A percentile compares a stretch with the other conserved stretches of the same genome.
These are phyloP conservation scores for Pseudocheirus occidentalis DNA, from an alignment of 2,797 vertebrate genomes.

Conservation along the genomic window DNA sequence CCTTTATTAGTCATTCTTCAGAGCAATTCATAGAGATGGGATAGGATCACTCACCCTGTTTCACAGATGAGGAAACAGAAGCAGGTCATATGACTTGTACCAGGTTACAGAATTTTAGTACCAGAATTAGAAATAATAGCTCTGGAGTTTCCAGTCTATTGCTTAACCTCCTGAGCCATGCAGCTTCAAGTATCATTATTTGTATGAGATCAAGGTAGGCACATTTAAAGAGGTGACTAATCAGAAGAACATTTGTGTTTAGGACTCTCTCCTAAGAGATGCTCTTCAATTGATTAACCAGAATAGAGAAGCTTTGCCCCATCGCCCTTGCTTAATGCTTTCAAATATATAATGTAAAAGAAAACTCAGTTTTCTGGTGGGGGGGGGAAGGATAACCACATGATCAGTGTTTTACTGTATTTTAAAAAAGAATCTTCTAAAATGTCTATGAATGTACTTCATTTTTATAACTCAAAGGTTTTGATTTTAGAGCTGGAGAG, in stretches of 20 bases:
- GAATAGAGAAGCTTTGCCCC: background rate
- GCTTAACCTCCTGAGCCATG: slow-evolving; percentile 26
- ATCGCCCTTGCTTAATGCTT: slow-evolving; percentile 36
- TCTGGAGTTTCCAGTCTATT: slow-evolving; percentile 5
- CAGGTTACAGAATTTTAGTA: slow-evolving; percentile 40
- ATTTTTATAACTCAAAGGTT: slow-evolving; percentile 47
- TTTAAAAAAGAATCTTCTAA: slow-evolving; percentile 28
- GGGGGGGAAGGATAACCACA: background rate
- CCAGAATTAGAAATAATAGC: slow-evolving; percentile 33
- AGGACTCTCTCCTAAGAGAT: slow-evolving; percentile 8
- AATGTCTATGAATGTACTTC: slow-evolving; percentile 53
- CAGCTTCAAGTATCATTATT: slow-evolving; percentile 19
- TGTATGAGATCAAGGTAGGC: slow-evolving; percentile 41
- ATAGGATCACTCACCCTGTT: background rate
- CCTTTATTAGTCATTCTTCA: slow-evolving; percentile 34
- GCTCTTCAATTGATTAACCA: slow-evolving; percentile 18
- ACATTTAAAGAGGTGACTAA: slow-evolving; percentile 44
- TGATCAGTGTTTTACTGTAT: slow-evolving; percentile 17
- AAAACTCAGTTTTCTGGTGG: slow-evolving; percentile 14
- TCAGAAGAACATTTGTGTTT: slow-evolving; percentile 15
- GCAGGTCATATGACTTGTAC: background rate
- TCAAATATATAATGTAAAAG: slow-evolving; percentile 32
- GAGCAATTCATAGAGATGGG: background rate
- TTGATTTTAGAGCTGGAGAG: slow-evolving; percentile 46
- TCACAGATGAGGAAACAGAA: slow-evolving; percentile 11